Evolutionary conservation across 2,113 vertebrate genomes (phyloP), one percentile per base, ranked within the genome.

Genomic region (Monarcha castaneiventris): DNA sequence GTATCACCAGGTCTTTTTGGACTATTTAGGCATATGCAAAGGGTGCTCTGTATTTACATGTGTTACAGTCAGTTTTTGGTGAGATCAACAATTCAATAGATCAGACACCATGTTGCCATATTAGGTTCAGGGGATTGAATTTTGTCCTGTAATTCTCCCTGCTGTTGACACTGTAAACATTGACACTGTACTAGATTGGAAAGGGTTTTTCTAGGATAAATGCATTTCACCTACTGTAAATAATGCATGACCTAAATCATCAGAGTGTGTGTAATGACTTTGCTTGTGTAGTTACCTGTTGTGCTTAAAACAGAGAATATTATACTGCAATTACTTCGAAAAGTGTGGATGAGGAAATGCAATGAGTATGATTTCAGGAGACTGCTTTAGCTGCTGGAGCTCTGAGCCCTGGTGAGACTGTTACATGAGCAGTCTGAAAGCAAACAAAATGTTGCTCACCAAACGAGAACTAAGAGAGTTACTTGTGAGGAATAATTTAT

Each of bases 251-350:
- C 18, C 35, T 64, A 86, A 78, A 86, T 72, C 39, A 89, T 0
- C 55, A 22, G 41, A 73, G 55, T 33, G 17, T 54, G 44, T 64
- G 29, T 41, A 90, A 93, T 72, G 64, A 61, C 32, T 92, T 49
- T 87, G 52, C 55, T 84, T 63, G 86, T 71, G 59, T 21, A 78
- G 72, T 72, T 88, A 81, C 68, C 73, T 80, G 56, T 89, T 79
- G 83, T 61, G 83, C 49, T 87, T 84, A 61, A 56, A 81, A 81
- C 13, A 81, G 83, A 93, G 49, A 90, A 54, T 84, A 94, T 94
- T 84, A 90, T 81, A 74, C 26, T 58, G 56, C 79, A 93, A 95
- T 94, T 93, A 88, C 44, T 92, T 84, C 64, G 90, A 97, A 93
- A 96, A 72, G 44, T 35, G 56, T 63, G 33, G 30, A 80, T 41